Conservation (phyloP, 2,888 invertebrate genomes). For the Tipula vernalis region DNA sequence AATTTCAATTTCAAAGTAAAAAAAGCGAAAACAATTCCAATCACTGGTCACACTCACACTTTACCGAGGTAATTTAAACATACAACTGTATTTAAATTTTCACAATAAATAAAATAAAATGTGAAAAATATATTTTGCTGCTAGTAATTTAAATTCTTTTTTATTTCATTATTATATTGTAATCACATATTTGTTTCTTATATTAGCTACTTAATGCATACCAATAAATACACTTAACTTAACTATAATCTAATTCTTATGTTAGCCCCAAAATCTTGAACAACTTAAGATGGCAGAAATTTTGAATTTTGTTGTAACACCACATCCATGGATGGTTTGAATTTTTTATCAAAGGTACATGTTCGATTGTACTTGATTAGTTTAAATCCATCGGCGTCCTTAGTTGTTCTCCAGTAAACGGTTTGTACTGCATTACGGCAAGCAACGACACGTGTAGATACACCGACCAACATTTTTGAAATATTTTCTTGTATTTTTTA, state of each 20-base stretch:
- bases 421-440: constrained; percentile 64
- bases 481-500: background rate
- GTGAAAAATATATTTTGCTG: too few relatives aligned
- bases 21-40: too few relatives aligned
- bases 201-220: background rate
- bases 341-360: constrained; percentile 43
- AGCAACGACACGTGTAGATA: constrained; percentile 57
- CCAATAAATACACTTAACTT: background rate
- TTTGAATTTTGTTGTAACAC: background rate
- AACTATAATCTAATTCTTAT: background rate
- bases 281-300: constrained; percentile 32
- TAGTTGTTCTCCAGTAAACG: constrained; percentile 56
- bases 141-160: background rate
- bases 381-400: constrained; percentile 33
- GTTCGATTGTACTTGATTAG: constrained; percentile 44
- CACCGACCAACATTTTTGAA: constrained; percentile 32
- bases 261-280: constrained; percentile 33
- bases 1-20: too few relatives aligned
- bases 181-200: background rate
- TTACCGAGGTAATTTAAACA: too few relatives aligned
- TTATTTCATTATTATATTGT: background rate
- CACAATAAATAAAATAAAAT: background rate
- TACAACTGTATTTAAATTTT: too few relatives aligned
- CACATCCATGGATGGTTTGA: constrained; percentile 25
- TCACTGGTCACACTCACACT: too few relatives aligned